These are phyloP conservation scores for Pinctada fucata DNA, from an alignment of 2,888 invertebrate genomes.

Conservation along the genomic window DNA sequence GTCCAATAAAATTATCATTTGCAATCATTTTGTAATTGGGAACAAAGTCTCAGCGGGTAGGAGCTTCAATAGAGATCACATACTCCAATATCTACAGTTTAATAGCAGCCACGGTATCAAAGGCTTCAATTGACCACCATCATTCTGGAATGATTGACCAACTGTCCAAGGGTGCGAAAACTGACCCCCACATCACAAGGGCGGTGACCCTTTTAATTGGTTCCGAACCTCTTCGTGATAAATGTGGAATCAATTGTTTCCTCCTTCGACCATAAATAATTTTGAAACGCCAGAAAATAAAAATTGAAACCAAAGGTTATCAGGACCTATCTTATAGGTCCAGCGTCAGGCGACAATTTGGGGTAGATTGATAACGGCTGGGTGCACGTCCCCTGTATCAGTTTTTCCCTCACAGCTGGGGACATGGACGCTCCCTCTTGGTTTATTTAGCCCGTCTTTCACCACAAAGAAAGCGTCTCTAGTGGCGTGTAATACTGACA, in stretches of 20 bases:
- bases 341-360: background rate
- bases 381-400: constrained; percentile 7
- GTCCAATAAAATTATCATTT: constrained; percentile 40
- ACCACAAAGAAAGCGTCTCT: background rate
- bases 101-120: constrained; percentile 9
- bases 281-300: background rate
- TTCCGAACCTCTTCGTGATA: constrained; percentile 30
- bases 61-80: constrained; percentile 16
- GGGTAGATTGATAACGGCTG: constrained; percentile 19
- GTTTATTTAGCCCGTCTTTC: background rate
- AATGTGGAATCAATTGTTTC: background rate
- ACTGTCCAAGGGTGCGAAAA: constrained; percentile 42
- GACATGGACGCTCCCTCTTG: background rate
- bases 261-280: background rate
- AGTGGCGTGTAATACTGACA: background rate
- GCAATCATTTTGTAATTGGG: constrained; percentile 39
- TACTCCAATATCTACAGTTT: constrained; percentile 6
- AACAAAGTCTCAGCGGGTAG: constrained; percentile 24
- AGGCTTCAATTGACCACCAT: constrained; percentile 30
- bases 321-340: constrained; percentile 3
- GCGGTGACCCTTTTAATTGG: constrained; percentile 53
- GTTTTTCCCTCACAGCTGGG: constrained; percentile 21
- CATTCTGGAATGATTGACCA: constrained; percentile 40
- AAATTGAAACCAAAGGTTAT: constrained; percentile 11
- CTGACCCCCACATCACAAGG: constrained; percentile 47